Conservation (phyloP, 2,113 vertebrate species). For the Saccopteryx leptura region DNA sequence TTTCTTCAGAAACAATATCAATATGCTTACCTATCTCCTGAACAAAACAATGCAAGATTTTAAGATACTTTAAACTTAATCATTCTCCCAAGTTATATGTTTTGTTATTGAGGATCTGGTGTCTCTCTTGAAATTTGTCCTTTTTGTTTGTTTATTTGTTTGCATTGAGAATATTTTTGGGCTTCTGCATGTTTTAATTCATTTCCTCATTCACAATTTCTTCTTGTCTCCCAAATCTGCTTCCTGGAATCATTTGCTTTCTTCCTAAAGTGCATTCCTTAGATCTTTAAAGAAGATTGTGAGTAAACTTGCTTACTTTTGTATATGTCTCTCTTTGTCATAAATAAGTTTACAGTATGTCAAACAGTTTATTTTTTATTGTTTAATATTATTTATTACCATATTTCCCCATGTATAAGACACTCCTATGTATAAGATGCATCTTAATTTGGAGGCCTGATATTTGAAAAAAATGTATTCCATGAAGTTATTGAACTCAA, state of each 20-base stretch:
- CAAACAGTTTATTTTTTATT: too few species aligned
- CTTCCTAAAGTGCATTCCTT: background rate
- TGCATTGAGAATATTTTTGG: background rate
- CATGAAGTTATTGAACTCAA: too few species aligned
- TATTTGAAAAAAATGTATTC: too few species aligned
- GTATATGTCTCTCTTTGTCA: background rate
- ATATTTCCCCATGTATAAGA: too few species aligned
- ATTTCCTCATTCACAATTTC: background rate
- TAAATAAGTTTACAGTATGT: background rate
- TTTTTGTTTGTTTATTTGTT: background rate
- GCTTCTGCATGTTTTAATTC: background rate
- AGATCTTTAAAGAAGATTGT: background rate
- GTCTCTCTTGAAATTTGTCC: background rate
- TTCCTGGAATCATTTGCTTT: slow-evolving; percentile 15
- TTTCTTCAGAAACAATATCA: background rate
- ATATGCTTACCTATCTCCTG: background rate
- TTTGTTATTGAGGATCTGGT: background rate
- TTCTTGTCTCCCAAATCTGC: background rate
- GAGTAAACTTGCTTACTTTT: background rate
- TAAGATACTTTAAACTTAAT: background rate
- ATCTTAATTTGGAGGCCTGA: too few species aligned
- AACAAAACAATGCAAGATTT: background rate
- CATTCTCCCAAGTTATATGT: background rate
- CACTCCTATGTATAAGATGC: too few species aligned
- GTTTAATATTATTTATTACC: background rate